Evolutionary conservation across 2,113 vertebrate genomes (phyloP).

Genomic region (Hippocampus comes): DNA sequence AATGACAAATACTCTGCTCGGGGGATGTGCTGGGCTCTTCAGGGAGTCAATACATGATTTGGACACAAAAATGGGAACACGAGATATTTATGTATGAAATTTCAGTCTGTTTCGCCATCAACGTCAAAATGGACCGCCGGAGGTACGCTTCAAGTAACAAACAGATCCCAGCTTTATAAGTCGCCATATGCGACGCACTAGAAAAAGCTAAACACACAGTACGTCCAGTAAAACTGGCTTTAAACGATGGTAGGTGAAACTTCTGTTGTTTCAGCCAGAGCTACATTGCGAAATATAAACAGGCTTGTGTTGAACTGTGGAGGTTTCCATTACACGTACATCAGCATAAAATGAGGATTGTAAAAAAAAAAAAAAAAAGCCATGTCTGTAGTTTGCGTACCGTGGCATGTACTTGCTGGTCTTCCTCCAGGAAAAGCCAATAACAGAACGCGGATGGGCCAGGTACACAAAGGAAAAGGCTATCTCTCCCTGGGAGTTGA

Average conservation of each 20-base stretch:
- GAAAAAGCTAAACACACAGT: neutral
- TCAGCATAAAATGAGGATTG: neutral
- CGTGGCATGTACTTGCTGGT: constrained; percentile 93
- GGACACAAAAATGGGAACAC: too few species aligned
- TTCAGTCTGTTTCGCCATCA: too few species aligned
- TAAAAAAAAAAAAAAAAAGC: neutral
- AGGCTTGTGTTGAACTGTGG: neutral
- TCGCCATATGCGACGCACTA: neutral
- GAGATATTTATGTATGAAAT: too few species aligned
- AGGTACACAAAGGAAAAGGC: constrained; percentile 94
- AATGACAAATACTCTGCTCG: neutral
- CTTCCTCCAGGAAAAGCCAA: constrained; percentile 96
- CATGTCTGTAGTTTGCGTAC: constrained; percentile 55
- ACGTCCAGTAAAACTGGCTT: neutral
- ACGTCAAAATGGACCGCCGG: too few species aligned
- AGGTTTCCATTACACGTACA: neutral
- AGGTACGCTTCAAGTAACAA: too few species aligned
- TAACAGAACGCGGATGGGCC: constrained; percentile 93
- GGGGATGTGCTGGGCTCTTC: neutral
- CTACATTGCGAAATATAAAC: neutral
- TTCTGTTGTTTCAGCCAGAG: neutral
- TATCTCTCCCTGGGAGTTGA: constrained; percentile 70
- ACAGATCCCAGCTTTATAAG: too few species aligned
- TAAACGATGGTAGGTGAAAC: neutral
- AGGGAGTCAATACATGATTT: neutral